Conservation (phyloP, 1,140 invertebrate genomes). For the Rhagoletis pomonella region DNA sequence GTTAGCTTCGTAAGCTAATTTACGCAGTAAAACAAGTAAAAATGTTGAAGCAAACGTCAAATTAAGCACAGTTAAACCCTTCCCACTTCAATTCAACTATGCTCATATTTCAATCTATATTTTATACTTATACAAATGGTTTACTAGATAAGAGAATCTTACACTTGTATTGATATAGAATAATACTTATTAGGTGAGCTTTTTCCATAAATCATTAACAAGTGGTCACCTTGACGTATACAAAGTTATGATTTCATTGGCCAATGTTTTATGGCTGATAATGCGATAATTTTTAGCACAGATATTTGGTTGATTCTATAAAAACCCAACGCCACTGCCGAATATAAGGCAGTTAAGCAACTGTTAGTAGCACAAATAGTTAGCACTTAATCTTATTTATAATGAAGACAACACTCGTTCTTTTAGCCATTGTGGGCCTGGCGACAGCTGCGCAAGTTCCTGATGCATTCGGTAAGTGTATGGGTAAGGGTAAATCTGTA, state of each 20-base stretch:
- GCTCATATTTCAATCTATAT: background rate
- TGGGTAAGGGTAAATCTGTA: too few species aligned
- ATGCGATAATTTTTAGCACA: background rate
- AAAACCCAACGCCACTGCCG: constrained; percentile 60
- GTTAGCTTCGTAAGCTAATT: background rate
- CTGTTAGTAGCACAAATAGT: constrained; percentile 64
- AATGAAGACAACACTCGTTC: constrained; percentile 64
- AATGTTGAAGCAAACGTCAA: background rate
- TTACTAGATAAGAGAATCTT: too few species aligned
- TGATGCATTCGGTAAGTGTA: constrained; percentile 48
- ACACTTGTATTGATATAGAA: too few species aligned
- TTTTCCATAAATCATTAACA: background rate
- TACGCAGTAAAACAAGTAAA: background rate
- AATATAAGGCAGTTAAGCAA: constrained; percentile 68
- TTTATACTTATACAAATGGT: background rate
- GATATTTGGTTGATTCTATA: constrained; percentile 62
- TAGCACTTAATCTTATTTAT: constrained; percentile 57
- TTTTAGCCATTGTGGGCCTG: constrained; percentile 67
- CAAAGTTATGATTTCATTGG: background rate
- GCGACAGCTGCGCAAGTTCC: constrained; percentile 60
- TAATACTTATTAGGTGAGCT: too few species aligned
- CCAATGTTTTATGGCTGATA: constrained; percentile 7
- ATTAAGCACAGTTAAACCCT: background rate
- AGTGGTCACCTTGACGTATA: background rate
- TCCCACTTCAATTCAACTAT: background rate